phyloP scores from a whole-genome alignment of 2,888 invertebrate species.

The Eilema sororculum region DNA sequence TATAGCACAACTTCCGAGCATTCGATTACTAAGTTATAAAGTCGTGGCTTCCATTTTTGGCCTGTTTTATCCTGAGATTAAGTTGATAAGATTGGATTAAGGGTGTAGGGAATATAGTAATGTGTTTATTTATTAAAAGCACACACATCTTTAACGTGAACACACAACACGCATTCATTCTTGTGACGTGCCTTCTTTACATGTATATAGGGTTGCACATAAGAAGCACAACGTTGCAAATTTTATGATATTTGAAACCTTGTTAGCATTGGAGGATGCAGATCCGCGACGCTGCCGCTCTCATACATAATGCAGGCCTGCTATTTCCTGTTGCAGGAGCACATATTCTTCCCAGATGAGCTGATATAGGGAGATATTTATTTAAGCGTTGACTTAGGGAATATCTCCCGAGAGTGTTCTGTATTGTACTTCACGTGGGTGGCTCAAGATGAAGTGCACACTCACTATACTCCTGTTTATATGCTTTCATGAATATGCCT shows the following conservation, averaged over 20 bases:
- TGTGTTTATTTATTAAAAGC: too few species aligned
- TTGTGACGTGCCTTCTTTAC: too few species aligned
- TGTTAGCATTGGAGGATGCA: neutral
- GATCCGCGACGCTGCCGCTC: neutral
- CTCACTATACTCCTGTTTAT: neutral
- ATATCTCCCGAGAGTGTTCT: neutral
- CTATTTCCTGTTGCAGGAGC: neutral
- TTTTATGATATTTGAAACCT: constrained; percentile 1
- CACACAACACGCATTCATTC: too few species aligned
- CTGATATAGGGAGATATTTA: neutral
- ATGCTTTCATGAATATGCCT: too few species aligned
- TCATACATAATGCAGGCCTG: constrained; percentile 4
- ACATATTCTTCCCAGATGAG: neutral
- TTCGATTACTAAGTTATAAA: neutral
- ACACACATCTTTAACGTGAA: too few species aligned
- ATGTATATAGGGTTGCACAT: neutral
- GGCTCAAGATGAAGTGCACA: too few species aligned
- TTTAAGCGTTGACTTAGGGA: neutral
- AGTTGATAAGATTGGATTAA: too few species aligned
- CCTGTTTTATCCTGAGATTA: too few species aligned
- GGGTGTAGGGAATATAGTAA: too few species aligned
- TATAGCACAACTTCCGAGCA: neutral
- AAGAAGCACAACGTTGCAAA: neutral
- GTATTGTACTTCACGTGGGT: neutral
- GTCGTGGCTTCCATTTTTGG: too few species aligned